A percentile compares a stretch with the other conserved stretches of the same genome.
phyloP scores from a whole-genome alignment of 1,140 invertebrate genomes.

The Rhyacophila brunnea region DNA sequence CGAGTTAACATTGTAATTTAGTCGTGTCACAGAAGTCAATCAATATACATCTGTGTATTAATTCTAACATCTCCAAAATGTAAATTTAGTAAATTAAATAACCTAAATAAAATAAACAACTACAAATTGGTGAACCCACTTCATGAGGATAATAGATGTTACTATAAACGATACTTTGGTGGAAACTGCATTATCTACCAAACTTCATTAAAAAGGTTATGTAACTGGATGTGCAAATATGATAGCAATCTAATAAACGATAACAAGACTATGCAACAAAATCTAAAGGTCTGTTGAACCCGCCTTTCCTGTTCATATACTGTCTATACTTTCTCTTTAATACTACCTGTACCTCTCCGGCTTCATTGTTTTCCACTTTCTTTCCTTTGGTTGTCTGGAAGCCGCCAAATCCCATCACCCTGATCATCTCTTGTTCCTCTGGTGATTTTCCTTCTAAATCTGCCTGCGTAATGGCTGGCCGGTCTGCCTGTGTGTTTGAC shows the following conservation, averaged over 20 bases:
- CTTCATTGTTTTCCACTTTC: slow-evolving; percentile 91
- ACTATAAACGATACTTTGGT: not conserved
- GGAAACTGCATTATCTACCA: not conserved
- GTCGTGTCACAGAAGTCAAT: no score
- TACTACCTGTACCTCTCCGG: slow-evolving; percentile 90
- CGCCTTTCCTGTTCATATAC: slow-evolving; percentile 99
- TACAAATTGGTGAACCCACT: not conserved
- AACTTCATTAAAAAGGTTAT: not conserved
- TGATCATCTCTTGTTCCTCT: slow-evolving; percentile 96
- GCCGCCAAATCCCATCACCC: slow-evolving; percentile 92
- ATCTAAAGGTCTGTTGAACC: slow-evolving; percentile 97
- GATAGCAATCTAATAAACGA: slow-evolving; percentile 27
- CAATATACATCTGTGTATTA: no score
- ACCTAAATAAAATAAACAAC: slow-evolving; percentile 11
- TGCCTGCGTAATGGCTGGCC: slow-evolving; percentile 59
- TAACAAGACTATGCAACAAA: slow-evolving; percentile 71
- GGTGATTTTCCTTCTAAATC: slow-evolving; percentile 76
- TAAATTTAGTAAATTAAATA: slow-evolving; percentile 3
- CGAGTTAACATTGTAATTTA: no score
- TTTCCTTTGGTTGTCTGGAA: slow-evolving; percentile 96
- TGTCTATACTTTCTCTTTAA: slow-evolving; percentile 96
- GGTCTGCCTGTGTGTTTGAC: slow-evolving; percentile 37
- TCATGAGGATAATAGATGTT: not conserved
- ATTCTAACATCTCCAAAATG: no score
- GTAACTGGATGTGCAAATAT: slow-evolving; percentile 8